Percentiles rank a stretch among this genome's conserved stretches.
These are phyloP conservation scores for Calyptommatus sinebrachiatus DNA, from an alignment of 2,113 vertebrate genomes.

Conservation along the genomic window DNA sequence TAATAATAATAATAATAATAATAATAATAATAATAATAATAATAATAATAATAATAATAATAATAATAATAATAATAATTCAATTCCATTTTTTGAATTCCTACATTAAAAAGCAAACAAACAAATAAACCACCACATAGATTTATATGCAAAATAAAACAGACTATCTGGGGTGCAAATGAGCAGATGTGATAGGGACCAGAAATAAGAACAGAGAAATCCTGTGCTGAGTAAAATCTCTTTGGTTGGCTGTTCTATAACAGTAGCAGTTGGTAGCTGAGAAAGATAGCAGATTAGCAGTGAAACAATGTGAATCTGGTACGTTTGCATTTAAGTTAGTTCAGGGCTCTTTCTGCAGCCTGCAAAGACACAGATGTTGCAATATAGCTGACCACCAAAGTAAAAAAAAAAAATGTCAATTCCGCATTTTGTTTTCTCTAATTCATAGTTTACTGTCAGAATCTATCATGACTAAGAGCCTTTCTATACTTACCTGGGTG, in stretches of 20 bases:
- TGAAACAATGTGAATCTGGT: background rate
- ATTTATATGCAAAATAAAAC: background rate
- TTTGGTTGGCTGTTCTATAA: background rate
- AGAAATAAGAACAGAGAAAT: background rate
- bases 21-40: no score
- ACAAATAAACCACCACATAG: background rate
- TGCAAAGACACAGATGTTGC: background rate
- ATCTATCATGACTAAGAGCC: background rate
- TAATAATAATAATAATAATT: no score
- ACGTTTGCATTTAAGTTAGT: background rate
- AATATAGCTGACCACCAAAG: background rate
- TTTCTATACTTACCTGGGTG: no score
- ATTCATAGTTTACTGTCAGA: background rate
- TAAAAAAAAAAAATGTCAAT: background rate
- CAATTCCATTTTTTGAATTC: no score
- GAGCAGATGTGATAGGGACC: background rate
- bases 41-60: no score
- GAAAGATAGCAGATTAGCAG: slow-evolving; percentile 6
- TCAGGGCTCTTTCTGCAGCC: background rate
- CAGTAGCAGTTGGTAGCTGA: slow-evolving; percentile 4
- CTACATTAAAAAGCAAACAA: no score
- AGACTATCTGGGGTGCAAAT: background rate
- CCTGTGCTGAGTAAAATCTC: slow-evolving; percentile 1
- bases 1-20: no score
- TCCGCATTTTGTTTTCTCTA: background rate